Evolutionary conservation across 2,888 invertebrate genomes (phyloP).

Genomic region (Tiliacea aurago): DNA sequence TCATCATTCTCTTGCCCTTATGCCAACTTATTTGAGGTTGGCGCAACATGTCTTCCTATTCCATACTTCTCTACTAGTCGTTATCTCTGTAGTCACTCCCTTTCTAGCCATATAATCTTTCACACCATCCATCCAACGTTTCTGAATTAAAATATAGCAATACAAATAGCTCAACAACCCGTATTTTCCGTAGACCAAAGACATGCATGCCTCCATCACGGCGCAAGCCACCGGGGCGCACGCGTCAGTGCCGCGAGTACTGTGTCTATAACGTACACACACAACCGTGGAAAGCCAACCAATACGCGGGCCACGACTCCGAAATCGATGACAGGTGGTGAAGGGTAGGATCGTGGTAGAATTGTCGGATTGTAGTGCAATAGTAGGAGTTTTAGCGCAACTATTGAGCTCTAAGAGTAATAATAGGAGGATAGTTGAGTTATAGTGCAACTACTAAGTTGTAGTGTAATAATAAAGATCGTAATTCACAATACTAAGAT

Average conservation of each 20-base stretch:
- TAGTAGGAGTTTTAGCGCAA: neutral
- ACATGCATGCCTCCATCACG: slow-evolving; percentile 32
- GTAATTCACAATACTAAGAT: neutral
- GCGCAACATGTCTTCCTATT: neutral
- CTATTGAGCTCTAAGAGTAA: neutral
- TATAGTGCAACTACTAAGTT: neutral
- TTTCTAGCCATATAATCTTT: neutral
- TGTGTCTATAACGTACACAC: slow-evolving; percentile 76
- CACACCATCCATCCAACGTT: neutral
- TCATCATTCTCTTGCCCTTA: neutral
- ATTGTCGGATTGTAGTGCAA: slow-evolving; percentile 6
- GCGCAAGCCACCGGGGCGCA: slow-evolving; percentile 18
- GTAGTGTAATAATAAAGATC: neutral
- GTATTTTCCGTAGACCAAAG: slow-evolving; percentile 43
- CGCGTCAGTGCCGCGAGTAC: slow-evolving; percentile 65
- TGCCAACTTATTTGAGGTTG: neutral
- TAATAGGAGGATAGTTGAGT: neutral
- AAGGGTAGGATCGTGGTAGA: slow-evolving; percentile 36
- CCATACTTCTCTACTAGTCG: neutral
- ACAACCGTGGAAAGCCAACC: slow-evolving; percentile 12
- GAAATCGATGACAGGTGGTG: slow-evolving; percentile 42
- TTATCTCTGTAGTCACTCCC: neutral
- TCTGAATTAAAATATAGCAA: neutral
- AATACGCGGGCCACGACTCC: slow-evolving; percentile 12
- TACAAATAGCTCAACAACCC: neutral